Percentiles rank a stretch among this genome's conserved stretches.
These are phyloP conservation scores for Caracal caracal DNA, from an alignment of 2,113 vertebrate genomes.

Conservation along the genomic window DNA sequence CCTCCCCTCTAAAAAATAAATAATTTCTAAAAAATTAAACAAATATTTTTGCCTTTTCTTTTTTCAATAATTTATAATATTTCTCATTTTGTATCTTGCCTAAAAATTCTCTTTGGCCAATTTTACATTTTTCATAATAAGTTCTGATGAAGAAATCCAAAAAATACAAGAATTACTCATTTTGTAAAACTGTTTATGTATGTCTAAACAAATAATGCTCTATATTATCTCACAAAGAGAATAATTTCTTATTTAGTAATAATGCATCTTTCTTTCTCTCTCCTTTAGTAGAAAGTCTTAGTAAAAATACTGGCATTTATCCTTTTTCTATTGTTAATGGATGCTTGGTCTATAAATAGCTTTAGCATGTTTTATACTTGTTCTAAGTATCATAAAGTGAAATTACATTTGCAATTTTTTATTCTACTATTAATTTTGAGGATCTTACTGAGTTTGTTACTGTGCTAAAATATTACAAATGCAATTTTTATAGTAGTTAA, in stretches of 20 bases:
- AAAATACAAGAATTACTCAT: not conserved
- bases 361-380: slow-evolving; percentile 13
- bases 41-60: not conserved
- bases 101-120: not conserved
- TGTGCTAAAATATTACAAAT: not conserved
- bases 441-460: not conserved
- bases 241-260: not conserved
- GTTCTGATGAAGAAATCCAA: not conserved
- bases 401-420: slow-evolving; percentile 23
- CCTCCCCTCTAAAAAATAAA: too few relatives aligned
- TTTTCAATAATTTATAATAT: not conserved
- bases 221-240: not conserved
- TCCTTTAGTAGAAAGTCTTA: not conserved
- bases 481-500: not conserved
- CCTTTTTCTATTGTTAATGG: not conserved
- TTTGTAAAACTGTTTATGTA: not conserved
- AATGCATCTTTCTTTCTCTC: not conserved
- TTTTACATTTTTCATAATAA: not conserved
- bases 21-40: too few relatives aligned
- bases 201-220: not conserved
- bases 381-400: not conserved
- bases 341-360: not conserved
- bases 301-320: not conserved
- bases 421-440: slow-evolving; percentile 10
- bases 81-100: not conserved